phyloP scores from a whole-genome alignment of 2,113 vertebrate genomes.

The Sylvilagus bachmani region DNA sequence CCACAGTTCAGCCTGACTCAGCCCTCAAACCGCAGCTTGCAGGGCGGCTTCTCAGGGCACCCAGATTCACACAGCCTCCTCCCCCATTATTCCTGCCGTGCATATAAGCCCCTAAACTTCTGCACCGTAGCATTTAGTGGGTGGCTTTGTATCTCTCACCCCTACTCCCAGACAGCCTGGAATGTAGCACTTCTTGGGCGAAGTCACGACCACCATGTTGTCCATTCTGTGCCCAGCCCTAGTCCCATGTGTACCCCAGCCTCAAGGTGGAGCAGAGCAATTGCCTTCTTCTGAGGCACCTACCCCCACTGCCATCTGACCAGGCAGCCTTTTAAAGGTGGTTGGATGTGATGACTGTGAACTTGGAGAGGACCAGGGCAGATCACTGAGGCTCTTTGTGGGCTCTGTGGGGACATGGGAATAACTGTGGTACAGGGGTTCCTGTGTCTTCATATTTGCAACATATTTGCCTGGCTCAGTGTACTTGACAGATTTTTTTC shows the following conservation, averaged over 20 bases:
- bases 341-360: neutral
- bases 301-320: neutral
- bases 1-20: neutral
- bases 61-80: too few relatives aligned
- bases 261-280: neutral
- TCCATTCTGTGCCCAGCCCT: neutral
- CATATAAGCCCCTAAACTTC: neutral
- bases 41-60: neutral
- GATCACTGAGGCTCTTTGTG: neutral
- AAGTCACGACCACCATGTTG: neutral
- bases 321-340: neutral
- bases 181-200: neutral
- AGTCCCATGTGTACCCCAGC: too few relatives aligned
- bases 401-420: neutral
- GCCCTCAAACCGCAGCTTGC: neutral
- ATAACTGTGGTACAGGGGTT: accelerated
- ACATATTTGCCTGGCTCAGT: neutral
- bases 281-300: neutral
- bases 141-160: accelerated
- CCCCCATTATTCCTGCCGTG: accelerated
- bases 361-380: too few relatives aligned
- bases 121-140: neutral
- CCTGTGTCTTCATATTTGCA: neutral
- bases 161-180: accelerated
- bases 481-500: neutral